Base-by-base conservation (phyloP, 2,888 invertebrate genomes). In the Phyllotreta cruciferae region DNA sequence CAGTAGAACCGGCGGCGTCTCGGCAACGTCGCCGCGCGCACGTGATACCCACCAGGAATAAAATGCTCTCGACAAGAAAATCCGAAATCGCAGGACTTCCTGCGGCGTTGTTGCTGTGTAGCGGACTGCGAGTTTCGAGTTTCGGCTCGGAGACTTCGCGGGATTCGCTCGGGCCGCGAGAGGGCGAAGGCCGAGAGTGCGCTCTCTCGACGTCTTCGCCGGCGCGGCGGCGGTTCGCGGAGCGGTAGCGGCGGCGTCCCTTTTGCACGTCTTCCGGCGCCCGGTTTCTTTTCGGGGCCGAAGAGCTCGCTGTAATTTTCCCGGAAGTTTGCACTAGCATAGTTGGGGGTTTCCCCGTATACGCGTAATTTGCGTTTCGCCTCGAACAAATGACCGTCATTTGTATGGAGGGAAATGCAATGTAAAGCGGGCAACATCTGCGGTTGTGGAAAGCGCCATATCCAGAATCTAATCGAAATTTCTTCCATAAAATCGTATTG, bases 321-420 rank as follows among this genome's bases (percentile, higher is more conserved):
- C 24, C 24, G 24, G 24, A 24, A 24, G 24, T 4, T 3, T 24
- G 4, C 24, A 24, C 2, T 24, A n/a, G 24, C 24, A 24, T 24
- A 24, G 24, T 24, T 24, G 24, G 4, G 24, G 24, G 24, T 24
- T 24, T 24, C 4, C 24, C 24, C 4, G 24, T 24, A 24, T 24
- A 24, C 4, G 24, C 24, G 24, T 24, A 24, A 24, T 24, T 24
- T 24, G 24, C 24, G 24, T 24, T 24, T 66, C 54, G 60, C 62
- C 36, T 56, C 63, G 66, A 68, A 68, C 66, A 72, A 73, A 73
- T 72, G 69, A 66, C 65, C 50, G 69, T 62, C 70, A 72, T 73
- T 73, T 73, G 71, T 71, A 66, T 60, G 50, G 61, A 67, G 66
- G 66, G 66, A 66, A 64, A 64, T 66, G 68, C 68, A 69, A 69